Percentiles rank a stretch among this genome's conserved stretches.
phyloP scores from a whole-genome alignment of 2,888 invertebrate species.

The Drosophila vallismaia region DNA sequence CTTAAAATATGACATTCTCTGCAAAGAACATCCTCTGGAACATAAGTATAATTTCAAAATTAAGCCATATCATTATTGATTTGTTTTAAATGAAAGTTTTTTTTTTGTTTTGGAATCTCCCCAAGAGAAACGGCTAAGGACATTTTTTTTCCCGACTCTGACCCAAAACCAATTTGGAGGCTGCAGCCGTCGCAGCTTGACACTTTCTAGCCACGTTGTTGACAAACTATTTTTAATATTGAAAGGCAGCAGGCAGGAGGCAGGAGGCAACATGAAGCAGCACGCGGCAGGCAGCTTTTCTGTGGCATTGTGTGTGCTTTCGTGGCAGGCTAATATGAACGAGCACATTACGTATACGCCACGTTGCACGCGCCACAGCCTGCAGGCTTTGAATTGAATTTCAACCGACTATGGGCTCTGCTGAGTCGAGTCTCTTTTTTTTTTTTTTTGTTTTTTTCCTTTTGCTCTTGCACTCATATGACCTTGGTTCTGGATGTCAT shows the following conservation, averaged over 20 bases:
- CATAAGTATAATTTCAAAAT: no score
- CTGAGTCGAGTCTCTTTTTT: not conserved
- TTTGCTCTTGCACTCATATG: slow-evolving; percentile 52
- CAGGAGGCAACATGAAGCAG: no score
- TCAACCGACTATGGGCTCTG: slow-evolving; percentile 5
- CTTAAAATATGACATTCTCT: no score
- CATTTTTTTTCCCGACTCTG: not conserved
- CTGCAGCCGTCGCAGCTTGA: slow-evolving; percentile 51
- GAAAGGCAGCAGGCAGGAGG: slow-evolving; percentile 42
- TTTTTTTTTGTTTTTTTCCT: slow-evolving; percentile 16
- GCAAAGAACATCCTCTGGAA: no score
- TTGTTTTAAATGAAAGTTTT: not conserved
- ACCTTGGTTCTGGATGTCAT: slow-evolving; percentile 51
- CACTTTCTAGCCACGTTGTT: slow-evolving; percentile 63
- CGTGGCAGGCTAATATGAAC: slow-evolving; percentile 32
- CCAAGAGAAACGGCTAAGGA: not conserved
- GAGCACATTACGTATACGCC: slow-evolving; percentile 41
- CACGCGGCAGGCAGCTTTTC: slow-evolving; percentile 34
- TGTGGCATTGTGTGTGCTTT: not conserved
- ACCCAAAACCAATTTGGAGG: slow-evolving; percentile 44
- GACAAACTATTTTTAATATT: slow-evolving; percentile 72
- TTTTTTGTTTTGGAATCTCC: not conserved
- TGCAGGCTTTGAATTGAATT: slow-evolving; percentile 49
- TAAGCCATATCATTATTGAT: not conserved
- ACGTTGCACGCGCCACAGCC: slow-evolving; percentile 41